Evolutionary conservation across 2,888 invertebrate species (phyloP), one percentile per base, ranked within the genome.

Genomic region (Morinoia aosen): DNA sequence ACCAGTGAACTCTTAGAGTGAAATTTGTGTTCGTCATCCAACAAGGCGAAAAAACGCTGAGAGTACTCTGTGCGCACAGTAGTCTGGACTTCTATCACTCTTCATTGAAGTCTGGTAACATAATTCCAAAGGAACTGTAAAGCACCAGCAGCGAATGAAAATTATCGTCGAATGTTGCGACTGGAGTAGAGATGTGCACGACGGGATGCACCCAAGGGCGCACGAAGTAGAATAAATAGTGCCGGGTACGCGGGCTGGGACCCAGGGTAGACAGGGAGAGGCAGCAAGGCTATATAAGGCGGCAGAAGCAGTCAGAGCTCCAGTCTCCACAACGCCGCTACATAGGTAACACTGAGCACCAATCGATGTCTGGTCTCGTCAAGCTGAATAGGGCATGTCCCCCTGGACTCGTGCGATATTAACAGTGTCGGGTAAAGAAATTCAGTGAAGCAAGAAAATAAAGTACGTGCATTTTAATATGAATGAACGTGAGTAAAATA

Each of bases 181-280:
- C 19, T 33, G 19, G 19, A 48, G 76, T 7, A 16, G 25, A 19
- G 25, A 19, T 33, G 33, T 76, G 25, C 33, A 33, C 25, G 76
- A 8, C 25, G 25, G 33, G 33, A 76, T 76, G 33, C 76, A 19
- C 76, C 25, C 16, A 16, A 33, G 33, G 25, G 25, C 10, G 76
- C 76, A 76, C 76, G 76, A 76, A 76, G 76, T 76, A 76, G 33
- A 76, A 33, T 76, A 33, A 61, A 61, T 61, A n/a, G 88, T 39
- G 88, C 88, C 40, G 94, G 94, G 57, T 40, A 56, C 61, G 48
- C 39, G 94, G 93, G 40, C 94, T 40, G 58, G 39, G 94, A 48
- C 61, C 14, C 12, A 40, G 94, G 61, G 64, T 57, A 58, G 39
- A n/a, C 61, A 95, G 94, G 58, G 56, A 58, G 94, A 40, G 61